Conservation (phyloP, 1,140 invertebrate species). For the Drosophila kurseongensis region DNA sequence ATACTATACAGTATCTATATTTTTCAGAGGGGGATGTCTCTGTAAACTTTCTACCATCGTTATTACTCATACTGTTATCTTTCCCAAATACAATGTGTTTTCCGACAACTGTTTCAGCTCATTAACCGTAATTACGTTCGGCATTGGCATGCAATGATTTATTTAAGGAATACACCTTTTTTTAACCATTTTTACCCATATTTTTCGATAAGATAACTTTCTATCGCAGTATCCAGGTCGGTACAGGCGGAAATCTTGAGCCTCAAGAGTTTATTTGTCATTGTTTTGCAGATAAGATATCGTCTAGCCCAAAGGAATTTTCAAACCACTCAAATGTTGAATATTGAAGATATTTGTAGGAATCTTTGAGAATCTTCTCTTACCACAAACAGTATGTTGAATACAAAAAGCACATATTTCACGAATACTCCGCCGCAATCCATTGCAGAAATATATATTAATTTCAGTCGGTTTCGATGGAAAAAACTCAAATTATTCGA, state of each 20-base stretch:
- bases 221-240: constrained; percentile 17
- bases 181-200: constrained; percentile 24
- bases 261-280: constrained; percentile 33
- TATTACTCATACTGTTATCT: constrained; percentile 40
- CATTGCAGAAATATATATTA: constrained; percentile 51
- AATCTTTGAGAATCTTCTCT: constrained; percentile 79
- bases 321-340: neutral
- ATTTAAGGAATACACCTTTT: constrained; percentile 24
- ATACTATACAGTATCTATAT: neutral
- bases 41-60: constrained; percentile 6
- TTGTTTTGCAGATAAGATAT: constrained; percentile 53
- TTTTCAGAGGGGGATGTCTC: constrained; percentile 1
- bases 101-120: constrained; percentile 50
- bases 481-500: neutral
- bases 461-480: neutral
- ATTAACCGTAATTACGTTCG: constrained; percentile 60
- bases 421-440: constrained; percentile 91
- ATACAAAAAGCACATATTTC: constrained; percentile 93
- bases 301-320: neutral
- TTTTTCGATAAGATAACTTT: constrained; percentile 62
- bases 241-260: constrained; percentile 24
- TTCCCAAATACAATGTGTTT: constrained; percentile 23
- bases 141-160: constrained; percentile 60
- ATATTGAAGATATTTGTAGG: neutral
- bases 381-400: constrained; percentile 94